These are phyloP conservation scores for Podarcis raffonei DNA, from an alignment of 2,113 vertebrate genomes.

Conservation along the genomic window DNA sequence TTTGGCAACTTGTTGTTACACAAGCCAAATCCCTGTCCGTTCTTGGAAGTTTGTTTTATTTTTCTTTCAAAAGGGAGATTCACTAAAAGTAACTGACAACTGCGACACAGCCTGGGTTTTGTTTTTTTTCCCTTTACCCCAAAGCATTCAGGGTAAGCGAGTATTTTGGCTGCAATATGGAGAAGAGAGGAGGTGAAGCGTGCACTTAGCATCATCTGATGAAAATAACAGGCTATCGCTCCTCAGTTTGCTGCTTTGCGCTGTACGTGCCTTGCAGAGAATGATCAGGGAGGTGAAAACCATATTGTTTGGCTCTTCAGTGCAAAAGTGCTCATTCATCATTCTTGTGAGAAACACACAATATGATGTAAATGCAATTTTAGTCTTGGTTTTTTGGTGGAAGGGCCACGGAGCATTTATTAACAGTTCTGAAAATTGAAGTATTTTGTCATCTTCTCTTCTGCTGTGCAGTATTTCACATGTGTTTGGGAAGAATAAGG, in stretches of 20 bases:
- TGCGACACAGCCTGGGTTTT: slow-evolving; percentile 22
- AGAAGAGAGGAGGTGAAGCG: slow-evolving; percentile 20
- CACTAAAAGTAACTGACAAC: slow-evolving; percentile 38
- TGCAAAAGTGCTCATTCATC: slow-evolving; percentile 33
- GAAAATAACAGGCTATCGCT: slow-evolving; percentile 56
- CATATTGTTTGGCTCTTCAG: slow-evolving; percentile 24
- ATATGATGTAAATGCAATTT: background rate
- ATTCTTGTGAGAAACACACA: background rate
- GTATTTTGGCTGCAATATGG: slow-evolving; percentile 56
- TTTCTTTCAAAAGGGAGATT: background rate
- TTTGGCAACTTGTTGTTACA: slow-evolving; percentile 45
- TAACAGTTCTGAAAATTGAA: background rate
- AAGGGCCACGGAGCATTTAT: background rate
- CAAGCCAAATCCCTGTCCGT: background rate
- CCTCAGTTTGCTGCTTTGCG: slow-evolving; percentile 29
- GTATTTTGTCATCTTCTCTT: background rate
- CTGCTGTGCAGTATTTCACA: background rate
- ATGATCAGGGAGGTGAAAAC: slow-evolving; percentile 37
- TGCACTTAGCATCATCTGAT: slow-evolving; percentile 51
- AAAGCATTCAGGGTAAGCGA: slow-evolving; percentile 35
- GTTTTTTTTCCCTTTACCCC: background rate
- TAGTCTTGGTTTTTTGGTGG: background rate
- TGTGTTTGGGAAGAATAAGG: background rate
- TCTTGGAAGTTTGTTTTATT: background rate
- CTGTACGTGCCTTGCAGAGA: background rate